Evolutionary conservation across 2,888 invertebrate genomes (phyloP).

Genomic region (Acronicta psi): DNA sequence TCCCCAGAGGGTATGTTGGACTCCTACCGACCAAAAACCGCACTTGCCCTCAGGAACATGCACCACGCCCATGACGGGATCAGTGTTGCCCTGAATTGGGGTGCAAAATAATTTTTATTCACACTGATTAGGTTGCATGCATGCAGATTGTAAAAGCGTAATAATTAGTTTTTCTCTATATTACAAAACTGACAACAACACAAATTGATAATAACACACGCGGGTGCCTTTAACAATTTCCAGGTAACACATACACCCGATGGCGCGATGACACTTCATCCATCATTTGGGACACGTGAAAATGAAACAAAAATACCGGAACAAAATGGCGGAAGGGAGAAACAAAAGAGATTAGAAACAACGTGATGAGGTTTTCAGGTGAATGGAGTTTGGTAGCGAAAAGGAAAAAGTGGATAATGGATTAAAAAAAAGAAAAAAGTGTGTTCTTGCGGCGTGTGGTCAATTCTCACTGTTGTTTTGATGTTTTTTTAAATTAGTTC

Average conservation of each 20-base stretch:
- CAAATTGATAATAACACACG: conserved; percentile 10
- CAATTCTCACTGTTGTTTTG: no score
- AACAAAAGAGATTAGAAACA: conserved; percentile 50
- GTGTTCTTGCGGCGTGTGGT: no score
- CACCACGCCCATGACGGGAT: no score
- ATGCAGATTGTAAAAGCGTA: no score
- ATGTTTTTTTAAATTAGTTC: no score
- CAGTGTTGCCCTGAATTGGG: no score
- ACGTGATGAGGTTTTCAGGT: conserved; percentile 49
- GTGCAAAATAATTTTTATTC: no score
- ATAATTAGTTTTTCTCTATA: not conserved
- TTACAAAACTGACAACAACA: not conserved
- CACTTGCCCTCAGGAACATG: no score
- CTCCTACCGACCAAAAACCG: no score
- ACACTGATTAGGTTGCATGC: no score
- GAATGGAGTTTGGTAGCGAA: conserved; percentile 37
- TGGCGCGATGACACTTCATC: conserved; percentile 26
- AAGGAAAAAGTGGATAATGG: conserved; percentile 45
- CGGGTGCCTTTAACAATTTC: conserved; percentile 6
- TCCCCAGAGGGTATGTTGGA: no score
- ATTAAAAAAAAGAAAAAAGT: conserved; percentile 29
- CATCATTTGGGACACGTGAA: conserved; percentile 33
- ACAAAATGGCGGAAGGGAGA: conserved; percentile 25
- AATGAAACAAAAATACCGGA: conserved; percentile 47
- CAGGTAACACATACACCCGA: conserved; percentile 24